These are phyloP conservation scores for Lagodon rhomboides DNA, from an alignment of 2,797 vertebrate species.

Conservation along the genomic window DNA sequence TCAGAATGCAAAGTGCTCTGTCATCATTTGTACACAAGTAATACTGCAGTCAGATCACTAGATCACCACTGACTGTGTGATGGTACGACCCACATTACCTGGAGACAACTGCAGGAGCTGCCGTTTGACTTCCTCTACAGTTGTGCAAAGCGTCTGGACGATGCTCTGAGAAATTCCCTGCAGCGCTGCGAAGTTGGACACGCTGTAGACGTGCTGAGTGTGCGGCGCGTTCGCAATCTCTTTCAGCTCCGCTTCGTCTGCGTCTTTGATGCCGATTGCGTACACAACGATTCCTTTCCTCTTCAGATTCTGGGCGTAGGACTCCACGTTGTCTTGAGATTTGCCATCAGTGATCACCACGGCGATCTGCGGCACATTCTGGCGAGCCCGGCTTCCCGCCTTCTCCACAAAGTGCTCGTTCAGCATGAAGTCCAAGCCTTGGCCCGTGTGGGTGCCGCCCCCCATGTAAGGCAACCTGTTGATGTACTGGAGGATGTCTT, in stretches of 20 bases:
- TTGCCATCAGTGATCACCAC: conserved; percentile 86
- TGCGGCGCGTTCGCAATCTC: conserved; percentile 83
- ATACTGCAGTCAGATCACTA: not conserved
- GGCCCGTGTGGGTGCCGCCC: conserved; percentile 79
- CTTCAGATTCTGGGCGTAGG: conserved; percentile 72
- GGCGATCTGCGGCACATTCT: conserved; percentile 82
- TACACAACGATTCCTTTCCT: conserved; percentile 82
- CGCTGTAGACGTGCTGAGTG: conserved; percentile 81
- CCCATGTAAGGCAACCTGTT: conserved; percentile 78
- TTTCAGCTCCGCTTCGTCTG: conserved; percentile 80
- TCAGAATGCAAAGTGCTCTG: not conserved
- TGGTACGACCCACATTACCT: conserved; percentile 75
- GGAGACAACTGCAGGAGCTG: conserved; percentile 67
- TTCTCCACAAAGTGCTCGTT: conserved; percentile 79
- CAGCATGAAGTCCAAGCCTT: conserved; percentile 83
- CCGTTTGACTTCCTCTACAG: conserved; percentile 80
- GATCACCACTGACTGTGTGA: not conserved
- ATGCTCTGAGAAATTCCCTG: conserved; percentile 83
- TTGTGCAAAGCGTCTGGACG: conserved; percentile 83
- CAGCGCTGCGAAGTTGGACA: conserved; percentile 82
- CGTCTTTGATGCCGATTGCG: conserved; percentile 85
- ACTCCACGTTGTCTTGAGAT: conserved; percentile 80
- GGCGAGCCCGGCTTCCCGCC: conserved; percentile 75
- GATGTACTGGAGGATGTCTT: conserved; percentile 76
- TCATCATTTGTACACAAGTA: not conserved